phyloP scores from a whole-genome alignment of 2,113 vertebrate species.

The Dicerorhinus sumatrensis region DNA sequence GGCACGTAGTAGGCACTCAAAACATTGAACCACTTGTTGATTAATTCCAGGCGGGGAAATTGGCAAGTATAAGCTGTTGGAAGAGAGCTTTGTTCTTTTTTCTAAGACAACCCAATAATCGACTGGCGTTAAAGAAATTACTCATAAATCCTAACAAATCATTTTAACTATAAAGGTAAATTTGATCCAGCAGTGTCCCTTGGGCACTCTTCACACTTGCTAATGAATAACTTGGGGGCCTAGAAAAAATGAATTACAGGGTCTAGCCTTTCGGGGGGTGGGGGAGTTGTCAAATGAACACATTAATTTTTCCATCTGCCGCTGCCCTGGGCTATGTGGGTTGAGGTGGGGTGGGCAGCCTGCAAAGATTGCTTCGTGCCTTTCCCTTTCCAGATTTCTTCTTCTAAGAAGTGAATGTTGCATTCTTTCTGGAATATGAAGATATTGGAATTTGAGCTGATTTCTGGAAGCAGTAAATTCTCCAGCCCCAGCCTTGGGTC shows the following conservation, averaged over 20 bases:
- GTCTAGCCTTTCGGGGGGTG: background rate
- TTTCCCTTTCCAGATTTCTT: constrained; percentile 23
- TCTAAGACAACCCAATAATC: constrained; percentile 39
- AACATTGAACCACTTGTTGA: background rate
- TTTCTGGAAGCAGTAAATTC: constrained; percentile 39
- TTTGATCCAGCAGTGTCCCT: constrained; percentile 48
- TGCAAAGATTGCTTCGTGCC: background rate
- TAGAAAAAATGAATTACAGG: constrained; percentile 55
- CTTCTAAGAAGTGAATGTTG: background rate
- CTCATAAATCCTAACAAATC: constrained; percentile 67
- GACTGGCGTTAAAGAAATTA: constrained; percentile 53
- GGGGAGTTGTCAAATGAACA: constrained; percentile 28
- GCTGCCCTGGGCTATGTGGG: background rate
- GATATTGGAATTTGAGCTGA: background rate
- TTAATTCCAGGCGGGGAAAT: constrained; percentile 45
- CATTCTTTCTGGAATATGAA: constrained; percentile 45
- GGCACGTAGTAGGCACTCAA: background rate
- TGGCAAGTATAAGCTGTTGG: constrained; percentile 6
- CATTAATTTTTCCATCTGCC: constrained; percentile 56
- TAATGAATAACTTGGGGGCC: constrained; percentile 54
- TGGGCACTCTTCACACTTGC: constrained; percentile 52
- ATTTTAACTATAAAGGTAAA: constrained; percentile 70
- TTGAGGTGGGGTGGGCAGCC: background rate
- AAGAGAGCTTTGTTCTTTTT: constrained; percentile 1
- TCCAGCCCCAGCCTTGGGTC: background rate